Evolutionary conservation across 30 jellyfish, hydroid and myxozoan genomes (phyloP), one percentile per base, ranked within the genome.

Genomic region (Hydractinia echinata): DNA sequence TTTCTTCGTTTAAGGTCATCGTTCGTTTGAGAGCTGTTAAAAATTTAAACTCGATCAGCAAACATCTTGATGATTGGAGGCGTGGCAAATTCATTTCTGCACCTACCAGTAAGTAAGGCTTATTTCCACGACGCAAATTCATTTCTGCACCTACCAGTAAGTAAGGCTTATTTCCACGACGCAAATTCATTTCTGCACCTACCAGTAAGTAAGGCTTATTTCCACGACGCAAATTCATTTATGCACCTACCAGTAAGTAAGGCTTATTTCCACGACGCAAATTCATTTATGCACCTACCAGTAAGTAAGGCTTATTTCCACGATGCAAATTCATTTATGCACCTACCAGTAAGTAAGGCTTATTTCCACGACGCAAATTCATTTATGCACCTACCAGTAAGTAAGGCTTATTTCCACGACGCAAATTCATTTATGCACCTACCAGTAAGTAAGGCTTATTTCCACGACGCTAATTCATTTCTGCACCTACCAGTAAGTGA

Each of bases 21-120:
- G 55, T 87, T 14, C 51, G 96, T 51, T 71, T 67, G 39, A 82
- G 96, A 54, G 96, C 85, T 54, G 19, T 53, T 4, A 78, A 73
- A 44, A 85, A 83, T 30, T 68, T 80, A 20, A 62, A 68, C 76
- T 78, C 85, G 18, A 74, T 87, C 8, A 76, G 61, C 14, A 44
- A 54, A 8, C 79, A 81, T 51, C 76, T 87, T 53, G 76, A 71
- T 77, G 79, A 73, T 19, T 87, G 96, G 96, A 81, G 91, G 51
- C 80, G 62, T 20, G 90, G 90, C 60, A 74, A 76, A 50, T 87
- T 87, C 61, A 66, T 85, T 6, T 79, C 82, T 18, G 96, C 68
- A 5, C 87, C 74, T 52, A 13, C 85, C 52, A 67, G 95, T 86
- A 55, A 54, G 85, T 64, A 64, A 44, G 51, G 19, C 19, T 1